A percentile compares a stretch with the other conserved stretches of the same genome.
These are phyloP conservation scores for Oreochromis grahami DNA, from an alignment of 2,797 vertebrate genomes.

Conservation along the genomic window DNA sequence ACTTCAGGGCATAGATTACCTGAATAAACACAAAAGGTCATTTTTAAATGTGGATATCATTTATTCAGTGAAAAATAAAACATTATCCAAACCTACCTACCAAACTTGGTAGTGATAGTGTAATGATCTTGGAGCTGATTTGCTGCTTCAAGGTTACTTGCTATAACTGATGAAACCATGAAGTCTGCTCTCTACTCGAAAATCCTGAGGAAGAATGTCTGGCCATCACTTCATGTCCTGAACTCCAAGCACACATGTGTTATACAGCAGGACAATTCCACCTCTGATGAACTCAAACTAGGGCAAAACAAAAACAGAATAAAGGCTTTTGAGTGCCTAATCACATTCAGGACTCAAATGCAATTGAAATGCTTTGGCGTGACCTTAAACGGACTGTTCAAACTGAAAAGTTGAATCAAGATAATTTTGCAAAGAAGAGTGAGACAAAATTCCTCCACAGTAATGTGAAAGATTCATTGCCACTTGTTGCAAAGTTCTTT, in stretches of 20 bases:
- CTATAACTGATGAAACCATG: background rate
- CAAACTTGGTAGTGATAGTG: background rate
- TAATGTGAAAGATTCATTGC: background rate
- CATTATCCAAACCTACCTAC: background rate
- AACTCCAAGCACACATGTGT: background rate
- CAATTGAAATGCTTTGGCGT: background rate
- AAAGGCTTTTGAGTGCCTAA: background rate
- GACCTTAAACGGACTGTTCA: background rate
- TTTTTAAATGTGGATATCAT: background rate
- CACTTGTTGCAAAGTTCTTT: background rate
- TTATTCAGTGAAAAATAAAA: background rate
- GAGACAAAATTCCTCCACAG: background rate
- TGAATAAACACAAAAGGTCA: background rate
- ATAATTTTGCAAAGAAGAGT: background rate
- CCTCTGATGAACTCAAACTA: background rate
- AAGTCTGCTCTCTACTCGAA: background rate
- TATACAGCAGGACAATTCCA: background rate
- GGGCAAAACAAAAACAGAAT: background rate
- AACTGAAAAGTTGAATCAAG: background rate
- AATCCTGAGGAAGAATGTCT: background rate
- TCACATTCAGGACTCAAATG: background rate
- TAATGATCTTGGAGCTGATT: background rate
- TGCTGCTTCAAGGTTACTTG: background rate
- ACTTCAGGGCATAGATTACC: fast-evolving
- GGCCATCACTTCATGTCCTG: background rate